A percentile compares a stretch with the other conserved stretches of the same genome.
Evolutionary conservation across 1,140 invertebrate species (phyloP).

Genomic region (Papilio helenus): DNA sequence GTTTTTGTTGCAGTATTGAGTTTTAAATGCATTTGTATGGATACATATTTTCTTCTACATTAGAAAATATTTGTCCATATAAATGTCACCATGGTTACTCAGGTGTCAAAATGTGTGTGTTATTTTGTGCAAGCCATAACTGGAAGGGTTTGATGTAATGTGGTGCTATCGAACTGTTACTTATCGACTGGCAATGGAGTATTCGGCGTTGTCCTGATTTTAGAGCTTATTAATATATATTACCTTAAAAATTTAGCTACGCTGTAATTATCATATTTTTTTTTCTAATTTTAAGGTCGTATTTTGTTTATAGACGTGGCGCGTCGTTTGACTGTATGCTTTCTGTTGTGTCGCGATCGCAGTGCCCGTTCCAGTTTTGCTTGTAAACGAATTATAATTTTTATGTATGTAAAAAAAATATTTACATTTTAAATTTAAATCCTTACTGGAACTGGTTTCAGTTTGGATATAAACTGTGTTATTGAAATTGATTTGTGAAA

Average conservation of each 20-base stretch:
- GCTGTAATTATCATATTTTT: slow-evolving; percentile 79
- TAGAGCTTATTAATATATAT: slow-evolving; percentile 82
- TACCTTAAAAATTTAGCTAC: slow-evolving; percentile 69
- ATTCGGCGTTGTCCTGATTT: slow-evolving; percentile 78
- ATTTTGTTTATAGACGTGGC: slow-evolving; percentile 60
- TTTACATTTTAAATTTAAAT: slow-evolving; percentile 51
- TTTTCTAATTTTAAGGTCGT: slow-evolving; percentile 75
- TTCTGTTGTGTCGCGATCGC: slow-evolving; percentile 53
- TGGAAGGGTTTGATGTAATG: slow-evolving; percentile 68
- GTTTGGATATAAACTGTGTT: slow-evolving; percentile 74
- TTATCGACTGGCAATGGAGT: slow-evolving; percentile 69
- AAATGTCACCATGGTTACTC: neutral
- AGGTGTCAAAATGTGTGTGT: neutral
- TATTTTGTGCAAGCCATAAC: slow-evolving; percentile 39
- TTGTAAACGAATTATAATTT: slow-evolving; percentile 58
- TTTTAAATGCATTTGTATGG: too few species aligned
- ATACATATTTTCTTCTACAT: too few species aligned
- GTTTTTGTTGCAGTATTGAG: too few species aligned
- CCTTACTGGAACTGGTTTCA: slow-evolving; percentile 66
- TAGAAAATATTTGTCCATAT: too few species aligned
- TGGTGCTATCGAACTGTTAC: slow-evolving; percentile 76
- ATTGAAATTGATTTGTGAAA: slow-evolving; percentile 75
- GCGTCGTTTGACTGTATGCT: slow-evolving; percentile 56
- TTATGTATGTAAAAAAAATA: slow-evolving; percentile 65
- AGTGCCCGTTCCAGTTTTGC: slow-evolving; percentile 59